phyloP scores from a whole-genome alignment of 2,888 invertebrate species.

The Cantharis lateralis region DNA sequence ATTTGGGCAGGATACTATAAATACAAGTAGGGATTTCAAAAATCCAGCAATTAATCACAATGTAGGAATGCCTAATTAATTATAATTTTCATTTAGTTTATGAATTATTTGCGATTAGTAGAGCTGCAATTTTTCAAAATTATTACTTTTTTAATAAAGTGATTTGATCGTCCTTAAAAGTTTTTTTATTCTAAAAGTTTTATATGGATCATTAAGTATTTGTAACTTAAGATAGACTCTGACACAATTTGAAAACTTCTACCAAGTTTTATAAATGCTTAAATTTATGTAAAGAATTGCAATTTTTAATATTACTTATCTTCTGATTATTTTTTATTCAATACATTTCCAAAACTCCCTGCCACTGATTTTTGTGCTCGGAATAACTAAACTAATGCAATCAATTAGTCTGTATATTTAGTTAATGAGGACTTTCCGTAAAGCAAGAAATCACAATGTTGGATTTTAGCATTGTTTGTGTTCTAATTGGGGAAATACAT shows the following conservation, averaged over 20 bases:
- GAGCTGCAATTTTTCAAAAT: background rate
- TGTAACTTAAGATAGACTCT: background rate
- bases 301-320: background rate
- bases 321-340: background rate
- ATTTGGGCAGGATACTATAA: background rate
- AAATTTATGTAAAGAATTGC: background rate
- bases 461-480: background rate
- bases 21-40: background rate
- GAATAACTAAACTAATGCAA: background rate
- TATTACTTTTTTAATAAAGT: background rate
- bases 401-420: background rate
- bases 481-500: background rate
- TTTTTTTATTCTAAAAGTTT: background rate
- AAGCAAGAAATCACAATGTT: background rate
- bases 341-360: background rate
- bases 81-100: background rate
- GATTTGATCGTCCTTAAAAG: background rate
- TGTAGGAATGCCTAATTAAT: background rate
- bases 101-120: background rate
- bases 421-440: background rate
- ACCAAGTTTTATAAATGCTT: background rate
- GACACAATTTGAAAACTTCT: background rate
- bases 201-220: background rate
- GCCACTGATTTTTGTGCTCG: background rate
- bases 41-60: background rate